Evolutionary conservation across 2,113 vertebrate species (phyloP), one percentile per base, ranked within the genome.

Genomic region (Corvus hawaiiensis): DNA sequence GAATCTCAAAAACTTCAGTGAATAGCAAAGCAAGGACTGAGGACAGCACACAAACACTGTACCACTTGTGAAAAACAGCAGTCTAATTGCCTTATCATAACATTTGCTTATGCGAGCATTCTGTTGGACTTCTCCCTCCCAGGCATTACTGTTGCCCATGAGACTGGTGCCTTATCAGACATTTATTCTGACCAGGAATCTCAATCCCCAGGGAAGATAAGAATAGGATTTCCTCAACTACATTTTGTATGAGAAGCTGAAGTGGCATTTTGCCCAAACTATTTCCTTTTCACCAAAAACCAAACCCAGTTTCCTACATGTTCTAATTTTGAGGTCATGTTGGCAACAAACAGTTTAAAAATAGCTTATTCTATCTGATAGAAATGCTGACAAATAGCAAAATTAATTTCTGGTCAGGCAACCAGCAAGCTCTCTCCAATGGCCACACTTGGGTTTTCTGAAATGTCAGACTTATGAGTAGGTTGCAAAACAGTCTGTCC

Each of bases 241-340:
- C 75, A 37, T 24, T 94, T 94, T 71, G 74, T 76, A 55, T 52
- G 48, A 86, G 49, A 80, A 80, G 27, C 30, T 51, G 20, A 64
- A 84, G 49, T 87, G 87, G 93, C 87, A 59, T 73, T 90, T 86
- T 94, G 67, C 78, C 75, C 64, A n/a, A 55, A 86, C 48, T 71
- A 83, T 32, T 95, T 89, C 87, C 67, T 85, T 67, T 83, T 43
- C 61, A 80, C 17, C 90, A 52, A 88, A 95, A 93, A 90, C 13
- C 55, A 94, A 91, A 79, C 62, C 33, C 64, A 78, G 87, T 95
- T 94, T 79, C 89, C 73, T 89, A 16, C 20, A 14, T 54, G 58
- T 64, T 91, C 87, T 94, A 72, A 89, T 95, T 94, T 79, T 95
- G 69, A 93, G n/a, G 62, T 87, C 78, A 94, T 5, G 33, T 17